Evolutionary conservation across 1,140 invertebrate species (phyloP), one percentile per base, ranked within the genome.

Genomic region (Tyrophagus putrescentiae): DNA sequence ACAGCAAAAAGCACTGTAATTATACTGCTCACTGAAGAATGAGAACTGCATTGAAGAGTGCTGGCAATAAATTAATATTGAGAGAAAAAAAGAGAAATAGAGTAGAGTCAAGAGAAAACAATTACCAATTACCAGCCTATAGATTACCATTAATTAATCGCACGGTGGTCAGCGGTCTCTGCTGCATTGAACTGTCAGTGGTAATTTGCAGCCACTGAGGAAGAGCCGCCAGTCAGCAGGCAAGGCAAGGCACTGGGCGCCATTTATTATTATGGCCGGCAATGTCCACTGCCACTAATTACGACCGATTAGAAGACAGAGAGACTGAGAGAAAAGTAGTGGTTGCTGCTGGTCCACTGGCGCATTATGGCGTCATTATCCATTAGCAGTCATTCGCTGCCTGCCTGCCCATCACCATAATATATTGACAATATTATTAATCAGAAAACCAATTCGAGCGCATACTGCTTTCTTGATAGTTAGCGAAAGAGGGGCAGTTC

Each of bases 211-310:
- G 18, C 45, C 45, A 48, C 45, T 29, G 36, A 39, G 36, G n/a
- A n/a, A n/a, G n/a, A 13, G 36, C 36, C 13, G 31, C 45, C 45
- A 21, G 45, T 13, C 23, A 21, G 13, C 21, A 48, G 45, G 31
- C 7, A 13, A 21, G 45, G 45, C 7, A 7, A 25, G 18, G 7
- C n/a, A 7, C 31, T 21, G 7, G 45, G 45, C 21, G 45, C 45
- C 45, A 48, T 48, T 48, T 48, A 48, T 48, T 48, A 48, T 48
- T n/a, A n/a, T n/a, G n/a, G 45, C 45, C 21, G 45, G 13, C 45
- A 48, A 48, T 48, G 45, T 48, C 7, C 18, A 48, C 18, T 48
- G 45, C 21, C 21, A 9, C 45, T 48, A 48, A 48, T 48, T 48
- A 48, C 7, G 45, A 48, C 45, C 45, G 45, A 48, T 48, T 48